These are phyloP conservation scores for Dromococcyx pavoninus DNA, from an alignment of 2,797 vertebrate genomes.

Conservation along the genomic window DNA sequence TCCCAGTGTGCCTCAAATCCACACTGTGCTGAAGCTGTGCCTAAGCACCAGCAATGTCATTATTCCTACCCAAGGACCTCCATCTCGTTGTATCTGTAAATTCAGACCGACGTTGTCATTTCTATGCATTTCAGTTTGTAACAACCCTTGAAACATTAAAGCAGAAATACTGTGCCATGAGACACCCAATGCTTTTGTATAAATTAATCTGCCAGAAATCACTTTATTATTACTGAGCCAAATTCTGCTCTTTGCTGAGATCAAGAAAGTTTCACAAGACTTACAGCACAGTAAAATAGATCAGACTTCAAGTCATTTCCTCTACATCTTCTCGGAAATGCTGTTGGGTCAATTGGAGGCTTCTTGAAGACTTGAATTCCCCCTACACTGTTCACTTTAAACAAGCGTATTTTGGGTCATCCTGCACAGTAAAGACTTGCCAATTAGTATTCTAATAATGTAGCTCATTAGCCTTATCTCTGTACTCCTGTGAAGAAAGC, in stretches of 20 bases:
- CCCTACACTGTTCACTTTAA: not conserved
- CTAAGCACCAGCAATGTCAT: not conserved
- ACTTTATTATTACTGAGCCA: not conserved
- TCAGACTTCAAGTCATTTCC: not conserved
- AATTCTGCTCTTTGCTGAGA: not conserved
- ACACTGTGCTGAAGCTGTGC: not conserved
- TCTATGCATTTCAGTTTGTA: not conserved
- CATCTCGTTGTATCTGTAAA: not conserved
- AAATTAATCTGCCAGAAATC: not conserved
- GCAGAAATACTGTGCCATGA: not conserved
- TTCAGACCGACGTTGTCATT: conserved; percentile 35
- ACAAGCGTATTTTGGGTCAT: not conserved
- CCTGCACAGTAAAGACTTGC: not conserved
- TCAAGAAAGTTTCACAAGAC: not conserved
- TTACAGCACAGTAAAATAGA: rapidly evolving
- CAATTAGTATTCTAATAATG: not conserved
- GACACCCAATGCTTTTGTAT: not conserved
- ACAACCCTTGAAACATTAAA: not conserved
- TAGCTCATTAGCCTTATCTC: not conserved
- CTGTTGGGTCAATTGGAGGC: rapidly evolving
- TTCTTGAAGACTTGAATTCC: not conserved
- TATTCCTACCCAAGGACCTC: not conserved
- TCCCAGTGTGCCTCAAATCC: not conserved
- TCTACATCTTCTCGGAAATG: not conserved
- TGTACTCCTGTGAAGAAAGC: not conserved